Percentiles rank a stretch among this genome's conserved stretches.
phyloP scores from a whole-genome alignment of 2,113 vertebrate genomes.

The Ceyx melanurus region DNA sequence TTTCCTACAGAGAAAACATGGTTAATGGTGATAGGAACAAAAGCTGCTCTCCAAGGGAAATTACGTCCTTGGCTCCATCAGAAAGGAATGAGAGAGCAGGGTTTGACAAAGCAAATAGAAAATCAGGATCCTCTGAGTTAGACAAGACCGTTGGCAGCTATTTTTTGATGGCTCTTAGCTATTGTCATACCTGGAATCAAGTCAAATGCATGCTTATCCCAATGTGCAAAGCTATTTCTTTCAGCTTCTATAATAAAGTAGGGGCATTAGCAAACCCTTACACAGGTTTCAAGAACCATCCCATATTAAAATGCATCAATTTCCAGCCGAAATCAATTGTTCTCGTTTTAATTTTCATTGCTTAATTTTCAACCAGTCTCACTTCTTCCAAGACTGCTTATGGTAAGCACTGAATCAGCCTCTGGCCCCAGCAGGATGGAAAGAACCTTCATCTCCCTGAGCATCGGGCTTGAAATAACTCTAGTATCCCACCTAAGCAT shows the following conservation, averaged over 20 bases:
- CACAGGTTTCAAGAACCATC: background rate
- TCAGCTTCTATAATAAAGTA: background rate
- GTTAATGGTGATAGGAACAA: background rate
- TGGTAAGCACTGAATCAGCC: background rate
- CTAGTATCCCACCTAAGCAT: background rate
- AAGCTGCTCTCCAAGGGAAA: background rate
- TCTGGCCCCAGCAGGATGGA: background rate
- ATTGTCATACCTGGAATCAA: constrained; percentile 32
- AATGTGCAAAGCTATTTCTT: background rate
- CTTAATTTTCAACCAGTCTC: background rate
- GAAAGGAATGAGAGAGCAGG: background rate
- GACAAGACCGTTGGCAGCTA: background rate
- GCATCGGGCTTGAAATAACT: background rate
- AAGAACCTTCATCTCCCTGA: background rate
- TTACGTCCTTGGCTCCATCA: background rate
- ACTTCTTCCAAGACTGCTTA: background rate
- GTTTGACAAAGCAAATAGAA: background rate
- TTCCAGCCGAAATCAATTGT: fast-evolving
- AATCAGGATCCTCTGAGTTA: background rate
- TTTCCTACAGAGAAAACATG: background rate
- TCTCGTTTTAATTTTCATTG: background rate
- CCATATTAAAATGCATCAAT: background rate
- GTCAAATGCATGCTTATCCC: background rate
- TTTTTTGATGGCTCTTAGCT: constrained; percentile 1
- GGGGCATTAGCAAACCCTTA: background rate